phyloP scores from a whole-genome alignment of 2,888 invertebrate genomes.

The Eugnorisma glareosa region DNA sequence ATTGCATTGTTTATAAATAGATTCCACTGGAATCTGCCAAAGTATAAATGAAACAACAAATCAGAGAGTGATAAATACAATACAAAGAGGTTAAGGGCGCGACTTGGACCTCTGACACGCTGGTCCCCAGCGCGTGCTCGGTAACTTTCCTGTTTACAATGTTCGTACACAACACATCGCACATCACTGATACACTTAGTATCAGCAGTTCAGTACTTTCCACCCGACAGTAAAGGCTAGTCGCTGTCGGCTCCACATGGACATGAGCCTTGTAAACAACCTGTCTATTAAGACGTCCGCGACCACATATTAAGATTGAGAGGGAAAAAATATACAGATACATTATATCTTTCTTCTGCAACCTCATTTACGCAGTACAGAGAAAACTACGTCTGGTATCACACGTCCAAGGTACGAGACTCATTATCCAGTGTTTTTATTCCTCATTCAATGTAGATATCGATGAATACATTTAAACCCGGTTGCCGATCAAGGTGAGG shows the following conservation, averaged over 20 bases:
- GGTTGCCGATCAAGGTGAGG: slow-evolving; percentile 59
- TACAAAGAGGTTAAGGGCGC: slow-evolving; percentile 84
- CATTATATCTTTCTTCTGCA: slow-evolving; percentile 43
- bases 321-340: slow-evolving; percentile 26
- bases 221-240: slow-evolving; percentile 33
- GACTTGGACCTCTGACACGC: slow-evolving; percentile 77
- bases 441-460: slow-evolving; percentile 65
- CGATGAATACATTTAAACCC: slow-evolving; percentile 63
- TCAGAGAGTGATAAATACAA: slow-evolving; percentile 77
- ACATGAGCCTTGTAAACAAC: slow-evolving; percentile 45
- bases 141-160: slow-evolving; percentile 87
- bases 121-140: slow-evolving; percentile 75
- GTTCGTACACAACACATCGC: slow-evolving; percentile 56
- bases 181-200: slow-evolving; percentile 34
- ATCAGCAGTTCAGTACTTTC: slow-evolving; percentile 36
- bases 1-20: slow-evolving; percentile 60
- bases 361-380: slow-evolving; percentile 49
- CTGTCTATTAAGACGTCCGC: slow-evolving; percentile 40
- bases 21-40: slow-evolving; percentile 60
- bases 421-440: slow-evolving; percentile 64
- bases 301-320: slow-evolving; percentile 57
- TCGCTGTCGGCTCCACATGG: slow-evolving; percentile 39
- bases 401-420: slow-evolving; percentile 49
- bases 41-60: slow-evolving; percentile 71
- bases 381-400: slow-evolving; percentile 53